A percentile compares a stretch with the other conserved stretches of the same genome.
Evolutionary conservation across 2,888 invertebrate species (phyloP).

Genomic region (Vandiemenella viatica): DNA sequence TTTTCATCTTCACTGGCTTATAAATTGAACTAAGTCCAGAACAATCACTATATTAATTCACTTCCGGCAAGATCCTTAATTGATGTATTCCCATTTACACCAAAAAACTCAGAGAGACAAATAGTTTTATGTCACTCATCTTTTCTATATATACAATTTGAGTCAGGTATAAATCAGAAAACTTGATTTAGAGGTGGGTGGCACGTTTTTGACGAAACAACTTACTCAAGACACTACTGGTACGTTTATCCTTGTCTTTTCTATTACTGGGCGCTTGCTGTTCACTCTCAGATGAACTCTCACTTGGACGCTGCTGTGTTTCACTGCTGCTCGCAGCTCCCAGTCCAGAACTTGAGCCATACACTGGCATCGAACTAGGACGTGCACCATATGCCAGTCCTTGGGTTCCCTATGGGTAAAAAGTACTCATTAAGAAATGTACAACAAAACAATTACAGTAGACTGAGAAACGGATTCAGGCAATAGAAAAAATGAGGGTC

Average conservation of each 20-base stretch:
- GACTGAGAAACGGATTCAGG: too few relatives aligned
- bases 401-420: neutral
- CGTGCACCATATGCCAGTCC: constrained; percentile 1
- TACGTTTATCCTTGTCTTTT: constrained; percentile 22
- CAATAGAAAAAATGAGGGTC: too few relatives aligned
- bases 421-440: neutral
- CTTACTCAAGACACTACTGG: constrained; percentile 24
- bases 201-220: constrained; percentile 23
- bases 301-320: neutral
- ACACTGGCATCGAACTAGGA: constrained; percentile 28
- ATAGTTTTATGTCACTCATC: too few relatives aligned
- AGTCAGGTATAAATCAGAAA: too few relatives aligned
- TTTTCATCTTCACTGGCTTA: too few relatives aligned
- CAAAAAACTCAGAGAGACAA: too few relatives aligned
- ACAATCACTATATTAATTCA: too few relatives aligned
- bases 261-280: constrained; percentile 22
- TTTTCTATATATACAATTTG: too few relatives aligned
- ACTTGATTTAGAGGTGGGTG: constrained; percentile 21
- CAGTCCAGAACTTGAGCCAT: constrained; percentile 30
- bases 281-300: constrained; percentile 27
- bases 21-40: too few relatives aligned
- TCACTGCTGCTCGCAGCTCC: neutral
- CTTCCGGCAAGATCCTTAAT: too few relatives aligned
- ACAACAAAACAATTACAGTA: neutral
- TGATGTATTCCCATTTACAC: too few relatives aligned